A percentile compares a stretch with the other conserved stretches of the same genome.
Conservation (phyloP, 2,888 invertebrate species). For the Hoplodrina ambigua region DNA sequence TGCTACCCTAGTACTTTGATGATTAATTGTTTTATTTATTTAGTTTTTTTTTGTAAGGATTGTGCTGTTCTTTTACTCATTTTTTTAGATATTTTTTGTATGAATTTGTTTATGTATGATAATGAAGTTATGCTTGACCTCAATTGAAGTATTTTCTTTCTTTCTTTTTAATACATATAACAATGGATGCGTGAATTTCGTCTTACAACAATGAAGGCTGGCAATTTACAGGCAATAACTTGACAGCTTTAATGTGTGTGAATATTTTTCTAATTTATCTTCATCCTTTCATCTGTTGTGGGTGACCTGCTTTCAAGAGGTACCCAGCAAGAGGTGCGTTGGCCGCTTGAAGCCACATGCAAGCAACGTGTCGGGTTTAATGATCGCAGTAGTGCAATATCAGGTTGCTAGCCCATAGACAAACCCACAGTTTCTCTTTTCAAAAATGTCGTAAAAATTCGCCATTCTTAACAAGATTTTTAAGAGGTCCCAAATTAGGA, state of each 20-base stretch:
- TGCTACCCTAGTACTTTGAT: conserved; percentile 27
- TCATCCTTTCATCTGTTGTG: conserved; percentile 18
- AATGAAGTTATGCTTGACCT: not conserved
- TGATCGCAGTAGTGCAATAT: conserved; percentile 39
- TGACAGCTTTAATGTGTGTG: not conserved
- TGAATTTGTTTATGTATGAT: not conserved
- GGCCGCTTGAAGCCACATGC: conserved; percentile 37
- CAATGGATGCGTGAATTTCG: no score
- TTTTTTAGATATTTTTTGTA: not conserved
- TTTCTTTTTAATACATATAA: not conserved
- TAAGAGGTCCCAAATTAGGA: conserved; percentile 13
- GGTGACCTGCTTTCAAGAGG: conserved; percentile 47
- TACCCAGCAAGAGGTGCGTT: conserved; percentile 30
- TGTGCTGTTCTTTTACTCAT: not conserved
- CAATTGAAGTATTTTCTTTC: not conserved
- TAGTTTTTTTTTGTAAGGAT: not conserved
- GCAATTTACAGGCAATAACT: not conserved
- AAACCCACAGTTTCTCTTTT: conserved; percentile 36
- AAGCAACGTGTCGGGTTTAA: conserved; percentile 35
- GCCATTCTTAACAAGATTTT: conserved; percentile 15
- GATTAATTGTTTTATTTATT: not conserved
- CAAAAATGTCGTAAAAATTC: conserved; percentile 23
- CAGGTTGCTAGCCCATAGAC: conserved; percentile 32
- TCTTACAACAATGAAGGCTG: no score
- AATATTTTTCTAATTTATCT: conserved; percentile 16